Evolutionary conservation across 2,888 invertebrate genomes (phyloP).

Genomic region (Coleophora flavipennella): DNA sequence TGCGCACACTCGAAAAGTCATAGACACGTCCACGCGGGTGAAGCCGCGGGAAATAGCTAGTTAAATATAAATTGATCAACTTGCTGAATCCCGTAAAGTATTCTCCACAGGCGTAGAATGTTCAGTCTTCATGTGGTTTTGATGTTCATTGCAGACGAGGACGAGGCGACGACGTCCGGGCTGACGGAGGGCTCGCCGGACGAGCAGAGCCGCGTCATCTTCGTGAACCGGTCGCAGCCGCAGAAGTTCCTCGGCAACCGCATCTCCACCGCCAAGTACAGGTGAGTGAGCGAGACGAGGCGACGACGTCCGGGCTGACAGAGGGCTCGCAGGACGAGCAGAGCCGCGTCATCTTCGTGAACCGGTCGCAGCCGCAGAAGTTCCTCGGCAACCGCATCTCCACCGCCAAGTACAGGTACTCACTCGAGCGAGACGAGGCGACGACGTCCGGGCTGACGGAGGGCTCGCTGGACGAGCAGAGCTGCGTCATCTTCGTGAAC

Average conservation of each 20-base stretch:
- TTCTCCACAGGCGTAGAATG: too few relatives aligned
- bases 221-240: conserved; percentile 84
- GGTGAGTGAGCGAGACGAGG: too few relatives aligned
- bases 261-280: conserved; percentile 97
- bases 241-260: conserved; percentile 86
- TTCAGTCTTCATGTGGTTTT: too few relatives aligned
- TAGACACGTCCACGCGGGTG: too few relatives aligned
- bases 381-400: conserved; percentile 86
- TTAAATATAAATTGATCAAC: too few relatives aligned
- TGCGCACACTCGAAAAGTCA: too few relatives aligned
- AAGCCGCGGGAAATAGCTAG: too few relatives aligned
- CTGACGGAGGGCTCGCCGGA: conserved; percentile 67
- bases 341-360: conserved; percentile 87
- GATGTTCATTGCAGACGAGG: conserved; percentile 74
- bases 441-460: conserved; percentile 76
- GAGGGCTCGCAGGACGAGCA: conserved; percentile 71
- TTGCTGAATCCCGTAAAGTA: too few relatives aligned
- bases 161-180: conserved; percentile 78
- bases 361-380: conserved; percentile 84
- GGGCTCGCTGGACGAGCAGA: conserved; percentile 69
- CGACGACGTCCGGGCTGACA: conserved; percentile 75
- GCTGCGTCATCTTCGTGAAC: conserved; percentile 88
- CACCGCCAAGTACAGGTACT: conserved; percentile 97
- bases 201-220: conserved; percentile 84
- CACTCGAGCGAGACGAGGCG: too few relatives aligned